Base-by-base conservation (phyloP, 2,113 vertebrate genomes). In the Typhlomys cinereus region DNA sequence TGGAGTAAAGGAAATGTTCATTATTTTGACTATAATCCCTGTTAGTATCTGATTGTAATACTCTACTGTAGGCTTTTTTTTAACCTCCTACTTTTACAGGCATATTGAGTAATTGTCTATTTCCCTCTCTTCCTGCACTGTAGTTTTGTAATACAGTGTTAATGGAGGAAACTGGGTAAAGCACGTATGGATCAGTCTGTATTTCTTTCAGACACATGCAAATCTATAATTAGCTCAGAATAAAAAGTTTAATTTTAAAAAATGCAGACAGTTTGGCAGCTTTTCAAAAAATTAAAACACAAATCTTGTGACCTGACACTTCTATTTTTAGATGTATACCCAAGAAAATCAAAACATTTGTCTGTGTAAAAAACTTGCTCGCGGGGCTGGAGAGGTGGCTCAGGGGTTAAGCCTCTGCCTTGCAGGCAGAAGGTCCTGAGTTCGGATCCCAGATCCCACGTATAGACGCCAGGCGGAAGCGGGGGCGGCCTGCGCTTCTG, bases 171-270 rank as follows among this genome's bases (percentile, higher is more conserved):
- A 54, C 90, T 84, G 61, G 66, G 21, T 70, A 50, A 48, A 84
- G 52, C 64, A 48, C 61, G 92, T 36, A 52, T 61, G 31, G 29
- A 6, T 69, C 23, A 5, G 1, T 50, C 27, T 57, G 27, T 87
- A 52, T 87, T 91, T 94, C n/a, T 75, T 88, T 61, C 11, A 94
- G 41, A n/a, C 76, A n/a, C 29, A 64, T 88, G 29, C 80, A 64
- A 81, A 64, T 74, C 61, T 80, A 14, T 86, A 89, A 83, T 85
- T 88, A 87, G 70, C 39, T 89, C 52, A 88, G 27, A 50, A 66
- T 66, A 74, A 69, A 88, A 94, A 83, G 62, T 67, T 93, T 82
- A 69, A 62, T 90, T 86, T n/a, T n/a, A 18, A 78, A 92, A 93
- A 92, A 61, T 89, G 20, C 20, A 67, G 70, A 70, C n/a, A 74